Evolutionary conservation across 2,113 vertebrate species (phyloP).

Genomic region (Chitala chitala): DNA sequence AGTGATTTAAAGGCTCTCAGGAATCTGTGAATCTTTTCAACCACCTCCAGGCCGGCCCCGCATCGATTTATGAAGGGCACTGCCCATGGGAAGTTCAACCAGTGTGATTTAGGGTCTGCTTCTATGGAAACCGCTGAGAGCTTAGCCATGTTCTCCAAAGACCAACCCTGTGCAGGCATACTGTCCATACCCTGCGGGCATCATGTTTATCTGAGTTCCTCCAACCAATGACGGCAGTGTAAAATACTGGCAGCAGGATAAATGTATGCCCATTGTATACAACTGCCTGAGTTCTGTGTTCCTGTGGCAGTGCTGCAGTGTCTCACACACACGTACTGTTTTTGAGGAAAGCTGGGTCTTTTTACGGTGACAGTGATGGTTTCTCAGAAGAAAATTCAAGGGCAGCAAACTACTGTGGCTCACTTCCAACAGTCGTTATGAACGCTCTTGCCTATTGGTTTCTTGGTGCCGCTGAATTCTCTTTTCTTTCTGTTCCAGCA

Average conservation of each 20-base stretch:
- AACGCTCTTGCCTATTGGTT: too few species aligned
- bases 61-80: conserved; percentile 1
- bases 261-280: background rate
- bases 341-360: background rate
- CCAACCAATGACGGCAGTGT: background rate
- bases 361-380: background rate
- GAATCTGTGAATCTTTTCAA: conserved; percentile 20
- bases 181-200: background rate
- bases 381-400: too few species aligned
- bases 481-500: too few species aligned
- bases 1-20: conserved; percentile 13
- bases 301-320: background rate
- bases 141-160: background rate
- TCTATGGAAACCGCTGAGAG: conserved; percentile 11
- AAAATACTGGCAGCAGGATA: background rate
- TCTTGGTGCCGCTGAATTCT: too few species aligned
- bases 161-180: background rate
- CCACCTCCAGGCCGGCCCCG: background rate
- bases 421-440: too few species aligned
- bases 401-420: too few species aligned
- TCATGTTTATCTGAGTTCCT: background rate
- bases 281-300: background rate
- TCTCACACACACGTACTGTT: background rate
- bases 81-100: background rate
- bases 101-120: conserved; percentile 16